Evolutionary conservation across 2,888 invertebrate species (phyloP).

Genomic region (Cheilosia urbana): DNA sequence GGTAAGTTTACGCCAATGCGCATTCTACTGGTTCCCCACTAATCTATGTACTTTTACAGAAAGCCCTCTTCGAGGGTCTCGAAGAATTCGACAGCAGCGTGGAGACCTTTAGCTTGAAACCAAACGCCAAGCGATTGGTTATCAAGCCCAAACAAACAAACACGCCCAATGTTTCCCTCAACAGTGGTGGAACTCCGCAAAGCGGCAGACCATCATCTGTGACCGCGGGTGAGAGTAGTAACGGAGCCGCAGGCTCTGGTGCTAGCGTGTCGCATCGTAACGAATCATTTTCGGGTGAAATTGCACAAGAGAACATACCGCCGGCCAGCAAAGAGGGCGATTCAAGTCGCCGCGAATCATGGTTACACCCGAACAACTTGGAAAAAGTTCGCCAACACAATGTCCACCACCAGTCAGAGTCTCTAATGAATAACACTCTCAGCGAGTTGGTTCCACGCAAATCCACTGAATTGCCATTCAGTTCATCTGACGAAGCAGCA

Average conservation of each 20-base stretch:
- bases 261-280: slow-evolving; percentile 54
- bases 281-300: slow-evolving; percentile 78
- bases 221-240: slow-evolving; percentile 34
- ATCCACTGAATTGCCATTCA: slow-evolving; percentile 80
- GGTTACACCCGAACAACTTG: slow-evolving; percentile 82
- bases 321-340: slow-evolving; percentile 69
- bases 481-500: slow-evolving; percentile 77
- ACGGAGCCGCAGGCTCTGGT: background rate
- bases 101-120: slow-evolving; percentile 86
- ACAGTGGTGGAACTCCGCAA: slow-evolving; percentile 42
- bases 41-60: slow-evolving; percentile 83
- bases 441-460: slow-evolving; percentile 82
- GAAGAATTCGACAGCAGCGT: slow-evolving; percentile 90
- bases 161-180: slow-evolving; percentile 58
- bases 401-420: slow-evolving; percentile 75
- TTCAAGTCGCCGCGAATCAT: slow-evolving; percentile 81
- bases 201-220: slow-evolving; percentile 5
- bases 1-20: slow-evolving; percentile 38
- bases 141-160: slow-evolving; percentile 85
- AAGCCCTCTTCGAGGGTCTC: slow-evolving; percentile 93
- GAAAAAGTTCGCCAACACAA: slow-evolving; percentile 81
- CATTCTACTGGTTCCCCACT: background rate
- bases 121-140: slow-evolving; percentile 90
- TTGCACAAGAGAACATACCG: slow-evolving; percentile 74
- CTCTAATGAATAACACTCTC: slow-evolving; percentile 80